Base-by-base conservation (phyloP, 2,888 invertebrate genomes). In the Lymantria monacha region DNA sequence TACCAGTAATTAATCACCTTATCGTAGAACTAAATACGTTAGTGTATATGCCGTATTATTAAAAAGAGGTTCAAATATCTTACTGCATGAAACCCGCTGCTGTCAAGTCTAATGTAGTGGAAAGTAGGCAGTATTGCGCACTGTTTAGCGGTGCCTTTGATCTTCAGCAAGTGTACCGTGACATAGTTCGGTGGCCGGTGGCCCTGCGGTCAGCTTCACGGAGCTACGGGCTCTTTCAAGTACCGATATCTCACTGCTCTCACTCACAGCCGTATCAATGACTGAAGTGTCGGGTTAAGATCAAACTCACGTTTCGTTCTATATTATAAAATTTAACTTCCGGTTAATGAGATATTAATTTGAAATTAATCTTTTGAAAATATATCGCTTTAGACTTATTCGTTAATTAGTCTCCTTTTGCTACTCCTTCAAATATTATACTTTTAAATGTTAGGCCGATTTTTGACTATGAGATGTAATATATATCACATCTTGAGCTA, bases 51-150 rank as follows among this genome's bases (percentile, higher is more conserved):
- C 8, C 31, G 8, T 44, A 14, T n/a, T 44, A 15, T n/a, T 46
- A 55, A 51, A 46, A 46, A 43, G 11, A 30, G 10, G 51, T 11
- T 45, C 15, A 44, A n/a, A 42, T 51, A 51, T 13, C 48, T 53
- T 38, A 44, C 15, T 30, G 48, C 44, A 49, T 48, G 59, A 51
- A 57, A 55, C 53, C 55, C 46, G 46, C 60, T 33, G 55, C 70
- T 69, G 70, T 69, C 69, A 67, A 59, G 66, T 75, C 76, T 83
- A 70, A 74, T 76, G 81, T 85, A 79, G 79, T 81, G 84, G 82
- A 83, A 84, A 82, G 71, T 79, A 66, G 67, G 69, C 65, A 69
- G 67, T 64, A 66, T 63, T 69, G 74, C 75, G 72, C 72, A 22
- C 45, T 37, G 48, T 42, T 33, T 14, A 33, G 45, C 53, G 54